Percentiles rank a stretch among this genome's conserved stretches.
Conservation (phyloP, 2,888 invertebrate genomes). For the Chaetogeoica ovagalla region DNA sequence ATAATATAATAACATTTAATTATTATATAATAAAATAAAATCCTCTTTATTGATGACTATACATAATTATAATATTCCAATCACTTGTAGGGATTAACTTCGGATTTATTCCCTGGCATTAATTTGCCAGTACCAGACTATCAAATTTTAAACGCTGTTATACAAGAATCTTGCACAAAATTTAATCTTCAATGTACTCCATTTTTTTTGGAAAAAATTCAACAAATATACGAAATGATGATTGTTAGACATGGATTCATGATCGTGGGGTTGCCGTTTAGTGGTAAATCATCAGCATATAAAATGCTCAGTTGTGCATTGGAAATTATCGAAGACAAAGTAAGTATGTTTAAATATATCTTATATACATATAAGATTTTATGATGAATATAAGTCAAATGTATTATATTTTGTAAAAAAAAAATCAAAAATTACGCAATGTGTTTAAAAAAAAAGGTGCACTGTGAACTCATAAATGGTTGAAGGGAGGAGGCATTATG, state of each 20-base stretch:
- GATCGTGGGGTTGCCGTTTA: constrained; percentile 89
- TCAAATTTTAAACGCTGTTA: constrained; percentile 69
- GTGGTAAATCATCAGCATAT: constrained; percentile 90
- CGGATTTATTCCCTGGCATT: constrained; percentile 90
- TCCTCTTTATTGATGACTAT: no score
- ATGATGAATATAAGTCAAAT: no score
- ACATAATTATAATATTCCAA: constrained; percentile 54
- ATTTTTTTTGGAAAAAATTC: constrained; percentile 84
- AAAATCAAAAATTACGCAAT: no score
- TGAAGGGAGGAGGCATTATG: no score
- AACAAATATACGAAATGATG: constrained; percentile 93
- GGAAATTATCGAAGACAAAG: constrained; percentile 73
- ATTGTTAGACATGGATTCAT: constrained; percentile 91
- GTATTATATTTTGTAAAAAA: no score
- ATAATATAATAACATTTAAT: no score
- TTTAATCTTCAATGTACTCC: constrained; percentile 82
- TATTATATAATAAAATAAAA: no score
- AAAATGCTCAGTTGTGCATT: constrained; percentile 79
- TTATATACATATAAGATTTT: no score
- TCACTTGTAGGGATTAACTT: constrained; percentile 76
- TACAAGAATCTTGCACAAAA: constrained; percentile 68
- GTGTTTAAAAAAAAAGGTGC: no score
- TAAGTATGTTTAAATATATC: constrained; percentile 56
- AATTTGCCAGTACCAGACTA: constrained; percentile 79
- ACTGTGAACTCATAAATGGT: no score